Base-by-base conservation (phyloP, 2,888 invertebrate genomes). In the Tryphoninae sp. region DNA sequence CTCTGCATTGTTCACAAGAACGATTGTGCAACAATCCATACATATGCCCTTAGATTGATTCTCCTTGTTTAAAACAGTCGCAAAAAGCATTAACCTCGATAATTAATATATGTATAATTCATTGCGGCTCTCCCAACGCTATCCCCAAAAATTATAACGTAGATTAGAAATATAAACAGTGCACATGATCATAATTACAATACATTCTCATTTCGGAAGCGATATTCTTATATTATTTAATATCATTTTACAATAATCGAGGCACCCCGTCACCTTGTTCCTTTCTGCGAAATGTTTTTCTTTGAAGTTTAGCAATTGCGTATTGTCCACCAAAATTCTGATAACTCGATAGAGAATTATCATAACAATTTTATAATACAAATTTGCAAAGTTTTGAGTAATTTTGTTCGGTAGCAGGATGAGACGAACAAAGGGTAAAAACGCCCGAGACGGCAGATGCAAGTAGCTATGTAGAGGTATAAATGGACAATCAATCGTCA, bases 161-260 rank as follows among this genome's bases (percentile, higher is more conserved):
- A 69, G 64, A 75, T 69, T 51, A 81, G 74, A 81, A 74, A 11
- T 59, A 69, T 67, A 59, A 79, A 59, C 42, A 42, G 26, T 69
- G 71, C 68, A 81, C 68, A 69, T 58, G 73, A 74, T 73, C 78
- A 55, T 65, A 73, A 78, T 81, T 81, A 67, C 72, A 69, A 78
- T 81, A 74, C 79, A 75, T 74, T 64, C 26, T 74, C 69, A 64
- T 78, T 81, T 69, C 61, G 74, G 74, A 74, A 79, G 68, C 64
- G 74, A 58, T 64, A 64, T 67, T 49, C 33, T 73, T 45, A 59
- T 40, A 67, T 61, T 58, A 61, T 68, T 55, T 40, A 65, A 19
- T 22, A 59, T 67, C 65, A 72, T 72, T 26, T 78, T 67, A 78
- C 58, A 72, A 62, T 67, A 40, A 78, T 59, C 65, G 71, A 64